Evolutionary conservation across 2,113 vertebrate genomes (phyloP).

Genomic region (Camelus bactrianus): DNA sequence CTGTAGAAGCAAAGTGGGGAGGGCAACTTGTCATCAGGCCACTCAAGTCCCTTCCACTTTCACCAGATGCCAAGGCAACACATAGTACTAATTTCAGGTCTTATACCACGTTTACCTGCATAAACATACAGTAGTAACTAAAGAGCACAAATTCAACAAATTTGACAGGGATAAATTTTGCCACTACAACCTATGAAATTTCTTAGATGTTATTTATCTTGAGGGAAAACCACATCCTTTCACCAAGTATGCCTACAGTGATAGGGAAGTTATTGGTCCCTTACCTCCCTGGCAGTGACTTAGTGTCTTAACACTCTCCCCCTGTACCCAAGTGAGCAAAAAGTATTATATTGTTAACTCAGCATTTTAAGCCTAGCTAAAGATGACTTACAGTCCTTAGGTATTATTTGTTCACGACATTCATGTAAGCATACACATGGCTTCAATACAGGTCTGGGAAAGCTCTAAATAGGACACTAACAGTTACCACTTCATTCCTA

Average conservation of each 20-base stretch:
- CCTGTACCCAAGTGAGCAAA: conserved; percentile 26
- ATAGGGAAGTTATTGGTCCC: background rate
- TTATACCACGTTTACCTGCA: background rate
- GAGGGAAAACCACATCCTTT: background rate
- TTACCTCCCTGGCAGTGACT: background rate
- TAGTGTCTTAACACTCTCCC: background rate
- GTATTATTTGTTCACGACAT: background rate
- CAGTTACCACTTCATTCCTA: background rate
- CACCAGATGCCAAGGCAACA: background rate
- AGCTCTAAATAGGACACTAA: background rate
- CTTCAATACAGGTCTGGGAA: background rate
- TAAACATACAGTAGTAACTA: background rate
- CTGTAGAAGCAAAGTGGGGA: background rate
- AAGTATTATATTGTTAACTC: background rate
- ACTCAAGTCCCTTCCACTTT: background rate
- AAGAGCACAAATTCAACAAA: background rate
- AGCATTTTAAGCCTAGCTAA: background rate
- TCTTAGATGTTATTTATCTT: background rate
- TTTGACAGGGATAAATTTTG: background rate
- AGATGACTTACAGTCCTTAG: background rate
- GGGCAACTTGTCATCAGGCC: background rate
- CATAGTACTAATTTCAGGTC: background rate
- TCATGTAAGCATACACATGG: background rate
- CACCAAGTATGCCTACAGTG: background rate
- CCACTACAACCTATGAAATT: background rate